Conservation (phyloP, 2,797 vertebrate species). For the Podarcis lilfordi region DNA sequence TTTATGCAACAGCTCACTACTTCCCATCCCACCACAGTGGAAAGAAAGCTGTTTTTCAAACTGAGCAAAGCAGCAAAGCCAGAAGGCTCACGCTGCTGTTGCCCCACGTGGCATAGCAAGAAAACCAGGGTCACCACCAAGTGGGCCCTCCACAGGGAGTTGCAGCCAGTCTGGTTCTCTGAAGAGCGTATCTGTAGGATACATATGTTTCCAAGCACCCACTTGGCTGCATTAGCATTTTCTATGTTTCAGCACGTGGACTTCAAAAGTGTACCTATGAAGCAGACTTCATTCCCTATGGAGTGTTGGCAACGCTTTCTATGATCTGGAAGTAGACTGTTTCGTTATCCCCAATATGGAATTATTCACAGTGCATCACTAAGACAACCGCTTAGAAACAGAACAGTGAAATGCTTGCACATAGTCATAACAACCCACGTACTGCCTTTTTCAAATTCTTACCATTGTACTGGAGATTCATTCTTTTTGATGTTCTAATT, state of each 20-base stretch:
- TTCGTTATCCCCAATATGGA: conserved; percentile 2
- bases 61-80: background rate
- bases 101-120: background rate
- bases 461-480: background rate
- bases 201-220: background rate
- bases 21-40: too few relatives aligned
- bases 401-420: background rate
- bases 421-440: background rate
- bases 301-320: background rate
- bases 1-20: too few relatives aligned
- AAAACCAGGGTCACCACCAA: background rate
- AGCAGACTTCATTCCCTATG: background rate
- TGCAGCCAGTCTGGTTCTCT: background rate
- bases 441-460: background rate
- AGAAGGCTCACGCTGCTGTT: background rate
- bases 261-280: background rate
- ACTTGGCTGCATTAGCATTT: background rate
- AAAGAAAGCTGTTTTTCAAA: background rate
- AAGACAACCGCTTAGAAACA: background rate
- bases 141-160: background rate
- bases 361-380: background rate
- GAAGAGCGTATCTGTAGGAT: background rate
- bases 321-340: background rate
- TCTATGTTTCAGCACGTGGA: background rate
- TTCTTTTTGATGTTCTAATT: background rate